Evolutionary conservation across 1,140 invertebrate genomes (phyloP).

Genomic region (Zaprionus ghesquierei): DNA sequence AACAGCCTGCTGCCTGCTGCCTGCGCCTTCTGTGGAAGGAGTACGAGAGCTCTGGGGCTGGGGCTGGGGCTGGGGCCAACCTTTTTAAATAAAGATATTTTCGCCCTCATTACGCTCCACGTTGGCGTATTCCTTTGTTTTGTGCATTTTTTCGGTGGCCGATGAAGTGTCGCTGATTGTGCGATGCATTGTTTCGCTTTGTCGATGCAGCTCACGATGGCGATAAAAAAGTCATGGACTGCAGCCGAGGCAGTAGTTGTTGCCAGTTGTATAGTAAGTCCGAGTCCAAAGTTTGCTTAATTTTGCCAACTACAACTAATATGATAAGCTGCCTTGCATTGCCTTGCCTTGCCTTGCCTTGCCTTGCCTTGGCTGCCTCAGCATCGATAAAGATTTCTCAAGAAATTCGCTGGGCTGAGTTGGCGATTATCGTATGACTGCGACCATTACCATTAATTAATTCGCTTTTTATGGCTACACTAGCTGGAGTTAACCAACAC

Average conservation of each 20-base stretch:
- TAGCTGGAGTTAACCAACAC: not conserved
- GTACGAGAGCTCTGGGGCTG: not conserved
- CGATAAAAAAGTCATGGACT: conserved; percentile 62
- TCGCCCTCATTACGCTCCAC: conserved; percentile 73
- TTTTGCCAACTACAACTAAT: conserved; percentile 22
- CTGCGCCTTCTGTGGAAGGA: conserved; percentile 63
- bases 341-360: not conserved
- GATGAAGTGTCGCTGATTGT: conserved; percentile 82
- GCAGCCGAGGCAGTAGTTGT: not conserved
- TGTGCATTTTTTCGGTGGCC: conserved; percentile 47
- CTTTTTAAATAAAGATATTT: conserved; percentile 79
- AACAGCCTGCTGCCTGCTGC: conserved; percentile 3
- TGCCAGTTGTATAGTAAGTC: not conserved
- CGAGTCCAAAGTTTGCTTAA: not conserved
- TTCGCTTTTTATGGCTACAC: not conserved
- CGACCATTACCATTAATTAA: conserved; percentile 1
- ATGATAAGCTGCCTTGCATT: conserved; percentile 49
- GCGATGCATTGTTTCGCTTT: conserved; percentile 76
- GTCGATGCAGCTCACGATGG: conserved; percentile 53
- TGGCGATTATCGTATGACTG: not conserved
- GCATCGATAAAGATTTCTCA: conserved; percentile 51
- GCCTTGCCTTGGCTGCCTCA: not conserved
- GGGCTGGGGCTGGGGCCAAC: conserved; percentile 2
- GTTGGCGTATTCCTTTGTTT: conserved; percentile 72
- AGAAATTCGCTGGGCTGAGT: conserved; percentile 23